Conservation (phyloP, 2,888 invertebrate genomes). For the Furcula furcula region DNA sequence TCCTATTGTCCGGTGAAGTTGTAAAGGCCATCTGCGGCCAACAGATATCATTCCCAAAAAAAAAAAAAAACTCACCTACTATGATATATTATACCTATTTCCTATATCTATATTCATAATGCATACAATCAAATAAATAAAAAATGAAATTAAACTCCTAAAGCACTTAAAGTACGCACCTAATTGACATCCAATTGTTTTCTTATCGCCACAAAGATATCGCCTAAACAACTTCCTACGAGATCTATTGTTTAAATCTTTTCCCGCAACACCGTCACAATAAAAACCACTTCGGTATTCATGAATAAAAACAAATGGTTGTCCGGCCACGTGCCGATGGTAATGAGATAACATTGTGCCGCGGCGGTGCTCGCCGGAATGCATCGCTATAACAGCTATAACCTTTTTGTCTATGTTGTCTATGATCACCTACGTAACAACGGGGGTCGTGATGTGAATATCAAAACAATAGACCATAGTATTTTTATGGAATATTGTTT, state of each 20-base stretch:
- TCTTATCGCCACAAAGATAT: constrained; percentile 1
- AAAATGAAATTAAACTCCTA: not conserved
- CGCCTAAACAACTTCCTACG: constrained; percentile 2
- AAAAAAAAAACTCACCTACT: too few relatives aligned
- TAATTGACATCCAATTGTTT: constrained; percentile 4
- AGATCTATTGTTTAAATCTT: constrained; percentile 13
- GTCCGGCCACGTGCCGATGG: constrained; percentile 64
- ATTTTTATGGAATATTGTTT: constrained; percentile 11
- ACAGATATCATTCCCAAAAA: too few relatives aligned
- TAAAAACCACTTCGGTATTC: constrained; percentile 27
- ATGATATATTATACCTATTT: too few relatives aligned
- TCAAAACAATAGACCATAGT: constrained; percentile 17
- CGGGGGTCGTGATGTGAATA: constrained; percentile 21
- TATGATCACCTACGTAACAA: constrained; percentile 16
- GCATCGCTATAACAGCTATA: constrained; percentile 19
- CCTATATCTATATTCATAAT: too few relatives aligned
- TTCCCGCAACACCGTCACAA: constrained; percentile 10
- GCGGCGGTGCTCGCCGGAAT: constrained; percentile 15
- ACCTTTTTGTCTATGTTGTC: constrained; percentile 27
- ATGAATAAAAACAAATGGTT: constrained; percentile 55
- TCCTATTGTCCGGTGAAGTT: too few relatives aligned
- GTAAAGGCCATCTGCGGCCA: too few relatives aligned
- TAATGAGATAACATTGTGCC: constrained; percentile 64
- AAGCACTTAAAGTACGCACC: constrained; percentile 1
- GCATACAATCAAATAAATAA: too few relatives aligned